These are phyloP conservation scores for Phoxinus dragarum DNA, from an alignment of 2,797 vertebrate species.

Conservation along the genomic window DNA sequence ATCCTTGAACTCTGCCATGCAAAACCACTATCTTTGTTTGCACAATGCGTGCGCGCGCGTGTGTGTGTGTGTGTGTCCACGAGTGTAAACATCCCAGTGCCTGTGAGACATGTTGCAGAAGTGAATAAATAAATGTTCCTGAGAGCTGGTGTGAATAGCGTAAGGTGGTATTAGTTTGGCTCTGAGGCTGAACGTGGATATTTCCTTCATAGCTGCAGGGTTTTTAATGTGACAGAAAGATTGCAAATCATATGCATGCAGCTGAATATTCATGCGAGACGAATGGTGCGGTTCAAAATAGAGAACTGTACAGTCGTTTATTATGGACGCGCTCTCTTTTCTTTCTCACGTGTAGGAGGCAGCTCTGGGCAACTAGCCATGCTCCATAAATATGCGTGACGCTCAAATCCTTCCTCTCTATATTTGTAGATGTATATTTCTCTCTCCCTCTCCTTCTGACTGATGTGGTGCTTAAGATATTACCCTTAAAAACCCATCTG, in stretches of 20 bases:
- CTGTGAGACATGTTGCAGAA: slow-evolving; percentile 6
- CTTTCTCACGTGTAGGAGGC: slow-evolving; percentile 72
- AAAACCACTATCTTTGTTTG: slow-evolving; percentile 44
- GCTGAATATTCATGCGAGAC: slow-evolving; percentile 66
- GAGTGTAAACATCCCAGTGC: neutral
- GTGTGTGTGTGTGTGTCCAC: neutral
- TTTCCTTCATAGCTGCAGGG: slow-evolving; percentile 52
- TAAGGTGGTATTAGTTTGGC: slow-evolving; percentile 41
- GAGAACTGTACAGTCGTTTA: slow-evolving; percentile 68
- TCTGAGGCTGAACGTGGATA: slow-evolving; percentile 32
- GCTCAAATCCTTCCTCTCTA: slow-evolving; percentile 70
- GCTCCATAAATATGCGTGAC: slow-evolving; percentile 78
- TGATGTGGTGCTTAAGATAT: slow-evolving; percentile 25
- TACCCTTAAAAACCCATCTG: slow-evolving; percentile 37
- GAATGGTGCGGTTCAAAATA: slow-evolving; percentile 65
- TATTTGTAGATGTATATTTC: slow-evolving; percentile 41
- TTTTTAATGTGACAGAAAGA: slow-evolving; percentile 53
- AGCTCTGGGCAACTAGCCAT: slow-evolving; percentile 79
- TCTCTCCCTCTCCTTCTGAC: slow-evolving; percentile 2
- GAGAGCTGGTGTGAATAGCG: slow-evolving; percentile 9
- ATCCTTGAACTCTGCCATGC: slow-evolving; percentile 44
- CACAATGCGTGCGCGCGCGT: slow-evolving; percentile 2
- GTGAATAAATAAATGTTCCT: slow-evolving; percentile 20
- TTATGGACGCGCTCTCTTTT: slow-evolving; percentile 61
- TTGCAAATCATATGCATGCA: slow-evolving; percentile 56